Evolutionary conservation across 2,888 invertebrate species (phyloP).

Genomic region (Drosophila affinis): DNA sequence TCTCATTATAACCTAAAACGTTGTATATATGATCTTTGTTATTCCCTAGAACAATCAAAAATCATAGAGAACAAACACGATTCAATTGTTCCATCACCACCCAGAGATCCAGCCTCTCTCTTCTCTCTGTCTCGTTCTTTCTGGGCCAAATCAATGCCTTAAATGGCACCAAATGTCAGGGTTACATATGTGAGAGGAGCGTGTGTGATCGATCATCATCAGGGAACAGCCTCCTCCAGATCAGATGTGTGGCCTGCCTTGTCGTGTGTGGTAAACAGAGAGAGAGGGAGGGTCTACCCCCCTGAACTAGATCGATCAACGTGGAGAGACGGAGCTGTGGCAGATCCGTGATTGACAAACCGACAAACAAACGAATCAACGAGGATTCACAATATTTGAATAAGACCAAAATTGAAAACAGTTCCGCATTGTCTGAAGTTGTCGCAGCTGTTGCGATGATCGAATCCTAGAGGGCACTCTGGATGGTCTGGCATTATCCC

Average conservation of each 20-base stretch:
- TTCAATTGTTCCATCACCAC: not conserved
- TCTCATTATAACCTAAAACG: too few relatives aligned
- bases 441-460: conserved; percentile 61
- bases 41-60: too few relatives aligned
- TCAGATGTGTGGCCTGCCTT: conserved; percentile 44
- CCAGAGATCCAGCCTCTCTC: not conserved
- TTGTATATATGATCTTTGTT: not conserved
- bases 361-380: conserved; percentile 46
- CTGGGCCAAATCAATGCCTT: conserved; percentile 6
- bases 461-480: too few relatives aligned
- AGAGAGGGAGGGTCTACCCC: not conserved
- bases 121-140: too few relatives aligned
- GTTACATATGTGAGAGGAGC: not conserved
- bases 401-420: conserved; percentile 43
- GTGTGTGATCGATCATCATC: conserved; percentile 69
- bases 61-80: not conserved
- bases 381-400: conserved; percentile 49
- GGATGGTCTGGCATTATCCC: conserved; percentile 42
- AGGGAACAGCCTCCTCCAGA: conserved; percentile 50
- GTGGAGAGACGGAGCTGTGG: conserved; percentile 16
- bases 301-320: conserved; percentile 53
- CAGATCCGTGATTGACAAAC: conserved; percentile 42
- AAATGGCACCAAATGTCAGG: conserved; percentile 18
- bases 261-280: conserved; percentile 41
- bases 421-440: conserved; percentile 44